phyloP scores from a whole-genome alignment of 2,888 invertebrate genomes.

The Heteromyza rotundicornis region DNA sequence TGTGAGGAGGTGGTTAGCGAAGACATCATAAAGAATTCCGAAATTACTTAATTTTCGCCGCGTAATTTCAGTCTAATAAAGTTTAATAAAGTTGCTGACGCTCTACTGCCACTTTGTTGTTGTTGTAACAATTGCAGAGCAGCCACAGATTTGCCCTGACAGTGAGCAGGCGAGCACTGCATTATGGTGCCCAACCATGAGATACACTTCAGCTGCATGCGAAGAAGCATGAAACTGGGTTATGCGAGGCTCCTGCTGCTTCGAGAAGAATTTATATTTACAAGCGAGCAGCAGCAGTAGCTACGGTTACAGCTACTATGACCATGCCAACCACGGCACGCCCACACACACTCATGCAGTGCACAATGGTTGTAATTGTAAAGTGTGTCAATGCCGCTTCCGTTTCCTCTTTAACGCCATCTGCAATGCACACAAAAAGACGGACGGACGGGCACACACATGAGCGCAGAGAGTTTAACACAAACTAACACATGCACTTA shows the following conservation, averaged over 20 bases:
- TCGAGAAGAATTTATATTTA: not conserved
- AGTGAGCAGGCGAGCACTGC: too few species aligned
- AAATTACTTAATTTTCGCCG: constrained; percentile 49
- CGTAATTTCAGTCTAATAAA: constrained; percentile 51
- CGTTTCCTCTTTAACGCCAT: constrained; percentile 42
- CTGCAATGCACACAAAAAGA: constrained; percentile 24
- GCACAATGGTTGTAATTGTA: constrained; percentile 36
- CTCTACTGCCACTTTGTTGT: constrained; percentile 20
- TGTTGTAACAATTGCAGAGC: constrained; percentile 1
- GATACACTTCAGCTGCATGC: not conserved
- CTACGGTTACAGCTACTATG: too few species aligned
- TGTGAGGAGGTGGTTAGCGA: not conserved
- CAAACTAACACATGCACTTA: not conserved
- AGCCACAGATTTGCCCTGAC: not conserved
- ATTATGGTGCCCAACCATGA: not conserved
- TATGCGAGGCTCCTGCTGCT: too few species aligned
- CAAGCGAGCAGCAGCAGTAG: not conserved
- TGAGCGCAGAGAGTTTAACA: not conserved
- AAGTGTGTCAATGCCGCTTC: constrained; percentile 57
- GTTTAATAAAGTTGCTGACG: constrained; percentile 44
- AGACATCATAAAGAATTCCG: not conserved
- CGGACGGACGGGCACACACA: not conserved
- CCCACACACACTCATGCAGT: not conserved
- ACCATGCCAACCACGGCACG: not conserved
- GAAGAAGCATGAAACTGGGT: not conserved